These are phyloP conservation scores for Agrypnia vestita DNA, from an alignment of 1,140 invertebrate genomes.

Conservation along the genomic window DNA sequence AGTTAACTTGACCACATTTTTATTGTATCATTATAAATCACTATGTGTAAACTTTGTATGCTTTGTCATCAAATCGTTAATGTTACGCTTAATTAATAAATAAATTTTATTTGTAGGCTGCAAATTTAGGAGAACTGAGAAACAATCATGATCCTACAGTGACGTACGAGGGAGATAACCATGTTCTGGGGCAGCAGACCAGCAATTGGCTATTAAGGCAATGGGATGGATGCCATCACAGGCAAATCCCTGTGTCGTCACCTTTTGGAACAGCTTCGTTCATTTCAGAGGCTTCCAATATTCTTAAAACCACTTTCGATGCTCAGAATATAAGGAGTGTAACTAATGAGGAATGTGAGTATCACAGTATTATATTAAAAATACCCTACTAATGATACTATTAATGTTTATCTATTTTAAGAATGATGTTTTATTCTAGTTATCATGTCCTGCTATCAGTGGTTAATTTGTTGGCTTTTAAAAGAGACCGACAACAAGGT, in stretches of 20 bases:
- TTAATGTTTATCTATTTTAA: neutral
- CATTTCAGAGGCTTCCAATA: conserved; percentile 71
- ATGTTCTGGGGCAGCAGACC: conserved; percentile 94
- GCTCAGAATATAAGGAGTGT: conserved; percentile 67
- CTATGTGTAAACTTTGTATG: too few species aligned
- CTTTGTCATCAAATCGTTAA: too few species aligned
- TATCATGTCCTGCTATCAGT: conserved; percentile 83
- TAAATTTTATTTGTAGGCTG: conserved; percentile 70
- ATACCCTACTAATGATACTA: neutral
- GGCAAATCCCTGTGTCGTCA: conserved; percentile 68
- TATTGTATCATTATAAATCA: too few species aligned
- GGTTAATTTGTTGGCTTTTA: conserved; percentile 88
- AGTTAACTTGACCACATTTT: too few species aligned
- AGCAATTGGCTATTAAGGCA: conserved; percentile 90
- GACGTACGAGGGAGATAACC: conserved; percentile 98
- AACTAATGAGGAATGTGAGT: conserved; percentile 77
- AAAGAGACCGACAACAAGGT: conserved; percentile 80
- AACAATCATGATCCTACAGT: conserved; percentile 93
- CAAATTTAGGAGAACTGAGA: conserved; percentile 87
- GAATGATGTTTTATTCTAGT: conserved; percentile 73
- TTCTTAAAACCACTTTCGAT: conserved; percentile 73
- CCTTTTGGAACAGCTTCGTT: conserved; percentile 80
- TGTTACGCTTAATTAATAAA: too few species aligned
- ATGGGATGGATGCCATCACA: conserved; percentile 72
- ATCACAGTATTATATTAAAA: neutral